Conservation (phyloP, 1,140 invertebrate species). For the Apis laboriosa region DNA sequence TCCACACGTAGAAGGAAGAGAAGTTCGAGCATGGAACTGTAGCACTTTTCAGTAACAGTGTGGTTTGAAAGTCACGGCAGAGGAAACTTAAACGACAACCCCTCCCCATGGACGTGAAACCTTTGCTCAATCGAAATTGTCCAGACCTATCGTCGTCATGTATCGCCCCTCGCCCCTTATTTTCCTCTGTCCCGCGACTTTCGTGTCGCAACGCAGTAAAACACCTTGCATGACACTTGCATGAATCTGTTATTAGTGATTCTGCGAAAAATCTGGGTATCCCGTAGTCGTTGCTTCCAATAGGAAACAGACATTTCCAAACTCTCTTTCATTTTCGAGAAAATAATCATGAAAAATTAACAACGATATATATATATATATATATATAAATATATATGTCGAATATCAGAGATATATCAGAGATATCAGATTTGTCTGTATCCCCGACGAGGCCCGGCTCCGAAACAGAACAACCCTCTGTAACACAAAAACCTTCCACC, state of each 20-base stretch:
- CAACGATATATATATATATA: too few species aligned
- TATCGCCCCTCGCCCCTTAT: too few species aligned
- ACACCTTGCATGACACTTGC: constrained; percentile 64
- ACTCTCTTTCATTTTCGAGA: not conserved
- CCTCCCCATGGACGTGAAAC: not conserved
- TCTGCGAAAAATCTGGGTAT: constrained; percentile 39
- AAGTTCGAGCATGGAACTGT: constrained; percentile 54
- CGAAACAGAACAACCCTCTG: constrained; percentile 57
- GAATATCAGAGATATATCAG: too few species aligned
- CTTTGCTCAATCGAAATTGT: not conserved
- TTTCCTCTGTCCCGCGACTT: constrained; percentile 37
- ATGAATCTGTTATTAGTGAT: constrained; percentile 56
- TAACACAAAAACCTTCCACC: constrained; percentile 72
- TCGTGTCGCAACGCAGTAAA: constrained; percentile 43
- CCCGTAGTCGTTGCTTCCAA: constrained; percentile 36
- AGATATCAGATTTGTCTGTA: not conserved
- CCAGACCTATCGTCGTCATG: too few species aligned
- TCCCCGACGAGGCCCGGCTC: constrained; percentile 47
- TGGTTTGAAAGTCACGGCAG: constrained; percentile 36
- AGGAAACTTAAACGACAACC: not conserved
- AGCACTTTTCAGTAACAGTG: constrained; percentile 39
- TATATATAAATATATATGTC: too few species aligned
- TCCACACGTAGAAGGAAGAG: constrained; percentile 40
- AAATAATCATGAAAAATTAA: too few species aligned
- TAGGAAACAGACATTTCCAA: not conserved